Percentiles rank a stretch among this genome's conserved stretches.
phyloP scores from a whole-genome alignment of 1,140 invertebrate genomes.

The Drosophila arizonae region DNA sequence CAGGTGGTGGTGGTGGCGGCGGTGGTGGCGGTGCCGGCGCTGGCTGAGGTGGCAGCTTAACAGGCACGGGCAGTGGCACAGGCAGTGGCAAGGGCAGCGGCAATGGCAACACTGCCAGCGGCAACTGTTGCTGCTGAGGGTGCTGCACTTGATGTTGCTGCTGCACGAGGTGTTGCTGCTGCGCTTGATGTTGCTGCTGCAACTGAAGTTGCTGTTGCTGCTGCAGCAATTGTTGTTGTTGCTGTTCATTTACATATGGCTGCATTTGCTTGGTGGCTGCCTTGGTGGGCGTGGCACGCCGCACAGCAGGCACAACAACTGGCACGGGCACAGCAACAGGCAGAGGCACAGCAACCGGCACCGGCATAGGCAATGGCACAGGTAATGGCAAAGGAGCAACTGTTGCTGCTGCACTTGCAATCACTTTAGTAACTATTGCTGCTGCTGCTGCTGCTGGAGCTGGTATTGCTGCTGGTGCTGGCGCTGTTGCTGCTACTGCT shows the following conservation, averaged over 20 bases:
- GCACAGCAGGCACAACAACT: background rate
- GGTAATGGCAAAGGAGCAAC: background rate
- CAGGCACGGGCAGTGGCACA: slow-evolving; percentile 6
- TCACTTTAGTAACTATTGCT: background rate
- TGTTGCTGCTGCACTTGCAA: slow-evolving; percentile 1
- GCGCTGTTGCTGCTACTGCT: background rate
- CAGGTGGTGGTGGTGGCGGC: background rate
- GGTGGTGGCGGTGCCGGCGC: background rate
- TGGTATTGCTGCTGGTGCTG: background rate
- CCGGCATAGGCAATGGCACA: background rate
- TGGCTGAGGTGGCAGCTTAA: slow-evolving; percentile 12
- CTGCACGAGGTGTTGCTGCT: background rate
- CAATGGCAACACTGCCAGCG: slow-evolving; percentile 9
- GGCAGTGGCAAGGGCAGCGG: slow-evolving; percentile 14
- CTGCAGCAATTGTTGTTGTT: background rate
- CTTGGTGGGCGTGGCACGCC: slow-evolving; percentile 58
- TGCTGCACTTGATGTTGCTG: background rate
- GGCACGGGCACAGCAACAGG: background rate
- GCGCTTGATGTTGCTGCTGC: background rate
- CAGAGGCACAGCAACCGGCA: background rate
- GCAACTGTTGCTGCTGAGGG: background rate
- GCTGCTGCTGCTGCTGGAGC: background rate
- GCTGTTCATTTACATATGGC: background rate
- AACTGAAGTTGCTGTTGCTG: background rate
- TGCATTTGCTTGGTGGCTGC: slow-evolving; percentile 64